phyloP scores from a whole-genome alignment of 1,140 invertebrate species.

The Ceratina calcarata region DNA sequence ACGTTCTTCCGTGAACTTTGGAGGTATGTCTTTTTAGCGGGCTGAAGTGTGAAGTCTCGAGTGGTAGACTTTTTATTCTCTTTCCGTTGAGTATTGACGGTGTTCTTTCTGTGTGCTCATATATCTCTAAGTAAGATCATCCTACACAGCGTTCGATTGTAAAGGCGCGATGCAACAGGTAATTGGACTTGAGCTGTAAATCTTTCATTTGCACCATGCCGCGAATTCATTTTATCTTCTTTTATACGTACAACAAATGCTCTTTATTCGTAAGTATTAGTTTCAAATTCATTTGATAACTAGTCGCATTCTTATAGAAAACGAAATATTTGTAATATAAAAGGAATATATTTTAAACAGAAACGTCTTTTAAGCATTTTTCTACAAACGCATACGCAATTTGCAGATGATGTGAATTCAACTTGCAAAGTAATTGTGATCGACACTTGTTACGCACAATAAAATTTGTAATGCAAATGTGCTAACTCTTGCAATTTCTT shows the following conservation, averaged over 20 bases:
- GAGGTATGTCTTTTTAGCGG: background rate
- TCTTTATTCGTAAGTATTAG: too few relatives aligned
- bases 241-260: background rate
- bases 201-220: background rate
- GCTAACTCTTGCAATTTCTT: background rate
- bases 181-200: conserved; percentile 10
- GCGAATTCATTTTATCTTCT: background rate
- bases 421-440: too few relatives aligned
- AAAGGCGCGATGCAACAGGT: background rate
- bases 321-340: too few relatives aligned
- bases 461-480: too few relatives aligned
- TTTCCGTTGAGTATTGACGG: background rate
- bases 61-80: background rate
- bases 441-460: too few relatives aligned
- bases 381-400: too few relatives aligned
- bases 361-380: too few relatives aligned
- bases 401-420: background rate
- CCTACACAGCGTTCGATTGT: conserved; percentile 3
- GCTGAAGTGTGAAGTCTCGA: background rate
- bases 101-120: conserved; percentile 2
- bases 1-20: background rate
- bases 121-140: background rate
- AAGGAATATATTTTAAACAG: too few relatives aligned
- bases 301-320: too few relatives aligned
- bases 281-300: background rate